Evolutionary conservation across 1,140 invertebrate species (phyloP).

Genomic region (Brevipalpus yothersi): DNA sequence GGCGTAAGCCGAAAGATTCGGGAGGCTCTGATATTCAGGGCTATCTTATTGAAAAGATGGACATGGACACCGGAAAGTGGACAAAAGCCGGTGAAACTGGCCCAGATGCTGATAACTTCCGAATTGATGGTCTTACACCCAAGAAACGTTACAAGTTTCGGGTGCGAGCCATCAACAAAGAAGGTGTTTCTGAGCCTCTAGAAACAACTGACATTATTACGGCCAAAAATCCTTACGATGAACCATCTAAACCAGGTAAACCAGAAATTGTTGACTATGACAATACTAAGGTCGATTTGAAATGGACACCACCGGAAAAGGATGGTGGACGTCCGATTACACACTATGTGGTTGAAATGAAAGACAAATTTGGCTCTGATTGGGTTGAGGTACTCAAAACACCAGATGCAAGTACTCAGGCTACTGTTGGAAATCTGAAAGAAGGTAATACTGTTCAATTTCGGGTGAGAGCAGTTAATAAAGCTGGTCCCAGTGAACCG

Average conservation of each 20-base stretch:
- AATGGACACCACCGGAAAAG: slow-evolving; percentile 67
- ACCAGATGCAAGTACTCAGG: background rate
- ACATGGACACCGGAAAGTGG: slow-evolving; percentile 72
- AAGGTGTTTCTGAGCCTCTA: slow-evolving; percentile 71
- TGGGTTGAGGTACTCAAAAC: slow-evolving; percentile 31
- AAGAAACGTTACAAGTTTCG: slow-evolving; percentile 96
- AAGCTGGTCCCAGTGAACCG: slow-evolving; percentile 76
- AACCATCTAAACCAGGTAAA: slow-evolving; percentile 69
- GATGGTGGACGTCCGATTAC: slow-evolving; percentile 79
- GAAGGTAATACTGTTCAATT: slow-evolving; percentile 90
- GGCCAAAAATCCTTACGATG: slow-evolving; percentile 82
- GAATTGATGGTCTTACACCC: slow-evolving; percentile 59
- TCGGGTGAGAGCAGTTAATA: slow-evolving; percentile 84
- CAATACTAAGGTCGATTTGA: slow-evolving; percentile 78
- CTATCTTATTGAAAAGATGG: slow-evolving; percentile 92
- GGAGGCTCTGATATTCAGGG: slow-evolving; percentile 78
- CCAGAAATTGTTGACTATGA: slow-evolving; percentile 55
- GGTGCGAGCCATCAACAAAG: slow-evolving; percentile 83
- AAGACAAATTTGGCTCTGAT: slow-evolving; percentile 59
- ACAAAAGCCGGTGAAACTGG: slow-evolving; percentile 52
- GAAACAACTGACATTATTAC: slow-evolving; percentile 58
- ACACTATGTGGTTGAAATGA: slow-evolving; percentile 88
- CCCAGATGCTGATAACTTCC: slow-evolving; percentile 53
- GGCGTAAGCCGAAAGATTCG: slow-evolving; percentile 79
- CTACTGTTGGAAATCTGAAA: slow-evolving; percentile 38